These are phyloP conservation scores for Brachystomella parvula DNA, from an alignment of 1,140 invertebrate species.

Conservation along the genomic window DNA sequence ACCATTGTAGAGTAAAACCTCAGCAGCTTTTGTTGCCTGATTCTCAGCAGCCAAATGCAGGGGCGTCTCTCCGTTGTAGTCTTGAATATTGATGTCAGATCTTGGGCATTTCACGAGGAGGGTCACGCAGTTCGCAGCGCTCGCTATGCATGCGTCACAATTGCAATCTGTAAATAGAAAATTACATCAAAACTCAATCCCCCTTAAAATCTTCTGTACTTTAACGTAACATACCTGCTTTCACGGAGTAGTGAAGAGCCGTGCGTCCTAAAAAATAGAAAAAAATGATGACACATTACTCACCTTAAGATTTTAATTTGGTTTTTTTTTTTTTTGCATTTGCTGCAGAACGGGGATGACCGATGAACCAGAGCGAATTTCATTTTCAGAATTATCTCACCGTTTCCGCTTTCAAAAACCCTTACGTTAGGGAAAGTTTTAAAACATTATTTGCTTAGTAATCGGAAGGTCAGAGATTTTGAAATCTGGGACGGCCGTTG, in stretches of 20 bases:
- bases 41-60: constrained; percentile 37
- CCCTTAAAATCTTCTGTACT: neutral
- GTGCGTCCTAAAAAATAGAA: constrained; percentile 10
- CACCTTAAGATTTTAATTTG: too few species aligned
- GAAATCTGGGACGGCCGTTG: too few species aligned
- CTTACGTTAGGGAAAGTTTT: too few species aligned
- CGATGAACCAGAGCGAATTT: too few species aligned
- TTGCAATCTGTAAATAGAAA: constrained; percentile 25
- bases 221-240: constrained; percentile 12
- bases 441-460: too few species aligned
- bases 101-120: constrained; percentile 30
- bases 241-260: constrained; percentile 25
- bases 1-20: constrained; percentile 28
- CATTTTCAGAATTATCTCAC: too few species aligned
- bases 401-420: too few species aligned
- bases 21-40: constrained; percentile 33
- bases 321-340: too few species aligned
- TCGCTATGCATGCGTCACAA: constrained; percentile 35
- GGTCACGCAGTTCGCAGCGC: constrained; percentile 26
- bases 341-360: too few species aligned
- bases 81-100: constrained; percentile 33
- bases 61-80: constrained; percentile 32
- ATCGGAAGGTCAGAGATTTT: too few species aligned
- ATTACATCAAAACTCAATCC: neutral
- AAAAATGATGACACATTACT: too few species aligned